These are phyloP conservation scores for Hippocampus kuda DNA, from an alignment of 2,797 vertebrate species.

Conservation along the genomic window DNA sequence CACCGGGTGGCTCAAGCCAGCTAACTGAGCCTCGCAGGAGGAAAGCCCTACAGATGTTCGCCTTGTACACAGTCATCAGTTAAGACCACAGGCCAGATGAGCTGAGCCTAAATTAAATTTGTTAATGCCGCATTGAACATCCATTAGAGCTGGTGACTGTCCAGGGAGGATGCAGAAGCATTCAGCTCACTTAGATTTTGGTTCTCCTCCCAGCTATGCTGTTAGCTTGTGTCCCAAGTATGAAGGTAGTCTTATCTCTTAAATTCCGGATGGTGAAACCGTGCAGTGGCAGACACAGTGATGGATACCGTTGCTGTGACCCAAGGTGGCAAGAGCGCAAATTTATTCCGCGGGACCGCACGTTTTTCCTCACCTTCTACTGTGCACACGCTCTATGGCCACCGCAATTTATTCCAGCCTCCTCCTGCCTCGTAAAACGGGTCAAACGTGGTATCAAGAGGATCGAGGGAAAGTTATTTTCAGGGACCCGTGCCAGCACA, in stretches of 20 bases:
- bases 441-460: slow-evolving; percentile 59
- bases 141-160: slow-evolving; percentile 26
- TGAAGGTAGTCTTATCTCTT: slow-evolving; percentile 5
- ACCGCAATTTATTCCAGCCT: slow-evolving; percentile 44
- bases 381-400: slow-evolving; percentile 17
- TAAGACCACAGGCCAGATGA: slow-evolving; percentile 46
- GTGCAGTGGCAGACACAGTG: slow-evolving; percentile 18
- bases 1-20: slow-evolving; percentile 41
- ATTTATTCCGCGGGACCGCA: slow-evolving; percentile 17
- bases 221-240: slow-evolving; percentile 9
- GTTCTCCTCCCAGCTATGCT: not conserved
- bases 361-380: slow-evolving; percentile 29
- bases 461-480: slow-evolving; percentile 60
- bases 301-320: slow-evolving; percentile 47
- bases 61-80: slow-evolving; percentile 43
- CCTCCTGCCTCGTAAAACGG: slow-evolving; percentile 54
- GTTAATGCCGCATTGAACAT: slow-evolving; percentile 46
- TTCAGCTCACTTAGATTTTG: not conserved
- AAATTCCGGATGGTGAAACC: slow-evolving; percentile 18
- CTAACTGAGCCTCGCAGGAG: slow-evolving; percentile 40
- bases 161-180: slow-evolving; percentile 2
- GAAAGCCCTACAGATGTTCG: slow-evolving; percentile 57
- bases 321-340: slow-evolving; percentile 27
- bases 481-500: slow-evolving; percentile 50
- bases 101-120: slow-evolving; percentile 46